Base-by-base conservation (phyloP, 2,888 invertebrate genomes). In the Synanthedon andrenaeformis region DNA sequence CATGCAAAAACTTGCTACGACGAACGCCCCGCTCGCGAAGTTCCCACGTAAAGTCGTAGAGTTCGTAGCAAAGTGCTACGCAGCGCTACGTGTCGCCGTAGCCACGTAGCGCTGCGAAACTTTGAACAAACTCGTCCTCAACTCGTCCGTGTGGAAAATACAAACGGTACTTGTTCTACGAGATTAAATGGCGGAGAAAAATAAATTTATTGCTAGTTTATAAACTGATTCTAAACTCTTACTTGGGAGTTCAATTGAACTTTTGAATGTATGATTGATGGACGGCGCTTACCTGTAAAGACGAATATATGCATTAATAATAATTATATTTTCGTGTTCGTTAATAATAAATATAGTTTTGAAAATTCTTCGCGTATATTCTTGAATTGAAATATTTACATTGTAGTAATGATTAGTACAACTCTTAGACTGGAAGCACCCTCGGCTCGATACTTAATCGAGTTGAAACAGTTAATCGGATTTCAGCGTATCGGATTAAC, bases 1-100 rank as follows among this genome's bases (percentile, higher is more conserved):
- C 45, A 14, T 8, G 13, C 13, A 45, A 45, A 14, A 45, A 45
- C 13, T 45, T 45, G 13, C 61, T 58, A 60, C 59, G 54, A 48
- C n/a, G 14, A 56, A 23, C 5, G 23, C 23, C 23, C 56, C 49
- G 54, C 59, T 45, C 14, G 4, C 13, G 35, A 14, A 45, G 45
- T 45, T 45, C 45, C 13, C 35, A 35, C 35, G 10, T 35, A 35
- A 35, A 35, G 35, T 35, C 35, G 35, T 35, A 35, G 35, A 57
- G 56, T 59, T 19, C 64, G 69, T 66, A 67, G 66, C 61, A 60
- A 57, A 61, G 54, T 59, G 63, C 65, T 70, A 65, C 67, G 63
- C 48, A 11, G 19, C 49, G 54, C 62, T 63, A 62, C 57, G 58
- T 55, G 56, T 51, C 64, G 65, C 5, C 58, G 59, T 59, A 59